These are phyloP conservation scores for Eupelmus urozonus DNA, from an alignment of 2,888 invertebrate species.

Conservation along the genomic window DNA sequence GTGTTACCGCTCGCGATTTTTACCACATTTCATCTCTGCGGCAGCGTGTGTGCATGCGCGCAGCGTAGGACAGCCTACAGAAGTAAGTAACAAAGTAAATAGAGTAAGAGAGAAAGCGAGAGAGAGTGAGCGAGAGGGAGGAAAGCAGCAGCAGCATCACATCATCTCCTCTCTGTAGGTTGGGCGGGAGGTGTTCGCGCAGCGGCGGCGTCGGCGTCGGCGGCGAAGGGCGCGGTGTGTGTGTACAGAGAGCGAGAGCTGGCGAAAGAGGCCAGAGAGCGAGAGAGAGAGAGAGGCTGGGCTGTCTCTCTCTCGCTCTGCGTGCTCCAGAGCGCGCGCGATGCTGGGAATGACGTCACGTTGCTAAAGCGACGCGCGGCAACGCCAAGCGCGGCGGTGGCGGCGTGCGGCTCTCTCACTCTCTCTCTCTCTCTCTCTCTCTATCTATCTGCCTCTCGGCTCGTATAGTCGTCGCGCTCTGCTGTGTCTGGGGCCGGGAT, in stretches of 20 bases:
- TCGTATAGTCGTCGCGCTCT: constrained; percentile 35
- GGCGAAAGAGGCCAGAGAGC: constrained; percentile 52
- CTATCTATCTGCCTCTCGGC: too few relatives aligned
- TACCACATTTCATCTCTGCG: constrained; percentile 36
- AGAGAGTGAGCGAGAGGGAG: constrained; percentile 17
- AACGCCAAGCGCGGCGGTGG: constrained; percentile 67
- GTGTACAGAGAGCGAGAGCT: constrained; percentile 51
- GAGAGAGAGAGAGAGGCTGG: constrained; percentile 51
- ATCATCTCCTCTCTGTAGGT: constrained; percentile 13
- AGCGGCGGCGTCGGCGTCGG: neutral
- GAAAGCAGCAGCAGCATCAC: neutral
- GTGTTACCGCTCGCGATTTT: constrained; percentile 21
- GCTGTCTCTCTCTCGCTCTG: constrained; percentile 15
- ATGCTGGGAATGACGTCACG: constrained; percentile 74
- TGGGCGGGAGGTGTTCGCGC: neutral
- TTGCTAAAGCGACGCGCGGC: constrained; percentile 76
- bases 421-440: too few relatives aligned
- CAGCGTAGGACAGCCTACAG: constrained; percentile 26
- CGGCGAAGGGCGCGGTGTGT: constrained; percentile 50
- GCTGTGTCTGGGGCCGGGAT: constrained; percentile 73
- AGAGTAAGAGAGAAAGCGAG: constrained; percentile 12
- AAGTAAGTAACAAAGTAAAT: constrained; percentile 55
- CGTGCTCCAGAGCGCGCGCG: constrained; percentile 38
- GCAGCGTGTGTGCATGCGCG: constrained; percentile 16
- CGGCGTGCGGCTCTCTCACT: too few relatives aligned